These are phyloP conservation scores for Caenorhabditis brenneri DNA, from an alignment of 1,140 invertebrate genomes.

Conservation along the genomic window DNA sequence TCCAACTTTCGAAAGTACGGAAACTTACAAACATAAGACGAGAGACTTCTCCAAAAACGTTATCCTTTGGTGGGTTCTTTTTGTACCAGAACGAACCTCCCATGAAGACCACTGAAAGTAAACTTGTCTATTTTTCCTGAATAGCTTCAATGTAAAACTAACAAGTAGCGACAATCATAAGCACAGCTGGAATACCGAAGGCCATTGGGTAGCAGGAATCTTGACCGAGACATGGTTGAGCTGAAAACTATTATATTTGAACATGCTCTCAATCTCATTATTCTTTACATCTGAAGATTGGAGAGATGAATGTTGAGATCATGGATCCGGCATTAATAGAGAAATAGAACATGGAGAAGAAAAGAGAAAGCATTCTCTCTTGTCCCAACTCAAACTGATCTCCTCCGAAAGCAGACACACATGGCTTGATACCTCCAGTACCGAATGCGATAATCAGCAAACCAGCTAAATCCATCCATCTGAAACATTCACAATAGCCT, in stretches of 20 bases:
- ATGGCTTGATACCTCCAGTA: conserved; percentile 94
- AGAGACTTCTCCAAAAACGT: conserved; percentile 52
- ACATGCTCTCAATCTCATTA: too few relatives aligned
- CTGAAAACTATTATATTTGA: conserved; percentile 30
- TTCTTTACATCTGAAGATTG: conserved; percentile 78
- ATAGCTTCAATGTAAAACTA: not conserved
- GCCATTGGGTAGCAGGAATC: conserved; percentile 71
- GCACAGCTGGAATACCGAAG: conserved; percentile 71
- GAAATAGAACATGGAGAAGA: conserved; percentile 92
- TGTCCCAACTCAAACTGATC: conserved; percentile 86
- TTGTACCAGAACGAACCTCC: conserved; percentile 81
- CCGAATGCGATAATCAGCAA: conserved; percentile 80
- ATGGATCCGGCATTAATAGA: conserved; percentile 89
- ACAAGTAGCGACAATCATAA: conserved; percentile 71
- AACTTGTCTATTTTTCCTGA: not conserved
- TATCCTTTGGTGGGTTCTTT: conserved; percentile 76
- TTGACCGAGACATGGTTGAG: conserved; percentile 66
- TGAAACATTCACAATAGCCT: not conserved
- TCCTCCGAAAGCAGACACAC: conserved; percentile 91
- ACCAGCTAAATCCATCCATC: conserved; percentile 72
- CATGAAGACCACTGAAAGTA: conserved; percentile 75
- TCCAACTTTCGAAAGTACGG: accelerated
- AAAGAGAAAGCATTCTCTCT: conserved; percentile 73
- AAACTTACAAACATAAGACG: conserved; percentile 49
- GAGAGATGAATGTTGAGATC: conserved; percentile 86